Percentiles rank a stretch among this genome's conserved stretches.
phyloP scores from a whole-genome alignment of 2,113 vertebrate genomes.

The Aptenodytes patagonicus region DNA sequence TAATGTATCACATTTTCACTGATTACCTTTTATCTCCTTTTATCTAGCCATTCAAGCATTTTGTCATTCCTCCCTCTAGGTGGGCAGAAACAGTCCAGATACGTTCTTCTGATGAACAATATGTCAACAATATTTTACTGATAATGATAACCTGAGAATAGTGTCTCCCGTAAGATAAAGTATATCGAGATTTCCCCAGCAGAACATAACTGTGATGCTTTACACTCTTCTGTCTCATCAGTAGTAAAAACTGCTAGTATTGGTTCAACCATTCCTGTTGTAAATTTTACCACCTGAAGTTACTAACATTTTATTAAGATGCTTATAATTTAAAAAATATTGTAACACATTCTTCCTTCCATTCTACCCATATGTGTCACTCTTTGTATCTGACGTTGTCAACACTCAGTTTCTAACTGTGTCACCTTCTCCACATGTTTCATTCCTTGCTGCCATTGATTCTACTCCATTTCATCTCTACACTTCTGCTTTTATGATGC shows the following conservation, averaged over 20 bases:
- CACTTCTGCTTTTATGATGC: slow-evolving; percentile 82
- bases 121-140: neutral
- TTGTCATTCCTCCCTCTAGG: neutral
- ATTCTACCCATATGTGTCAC: slow-evolving; percentile 41
- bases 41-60: neutral
- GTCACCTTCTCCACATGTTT: slow-evolving; percentile 89
- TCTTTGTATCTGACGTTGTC: slow-evolving; percentile 62
- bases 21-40: neutral
- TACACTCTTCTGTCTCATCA: neutral
- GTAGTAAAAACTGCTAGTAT: neutral
- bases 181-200: neutral
- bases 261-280: neutral
- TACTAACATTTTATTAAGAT: slow-evolving; percentile 31
- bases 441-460: slow-evolving; percentile 89
- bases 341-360: slow-evolving; percentile 30
- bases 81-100: neutral
- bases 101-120: neutral
- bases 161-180: neutral
- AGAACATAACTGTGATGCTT: neutral
- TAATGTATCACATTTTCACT: neutral
- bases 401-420: slow-evolving; percentile 84
- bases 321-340: neutral
- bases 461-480: slow-evolving; percentile 89
- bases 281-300: neutral
- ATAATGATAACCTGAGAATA: neutral